phyloP scores from a whole-genome alignment of 2,888 invertebrate genomes.

The Andrena haemorrhoa region DNA sequence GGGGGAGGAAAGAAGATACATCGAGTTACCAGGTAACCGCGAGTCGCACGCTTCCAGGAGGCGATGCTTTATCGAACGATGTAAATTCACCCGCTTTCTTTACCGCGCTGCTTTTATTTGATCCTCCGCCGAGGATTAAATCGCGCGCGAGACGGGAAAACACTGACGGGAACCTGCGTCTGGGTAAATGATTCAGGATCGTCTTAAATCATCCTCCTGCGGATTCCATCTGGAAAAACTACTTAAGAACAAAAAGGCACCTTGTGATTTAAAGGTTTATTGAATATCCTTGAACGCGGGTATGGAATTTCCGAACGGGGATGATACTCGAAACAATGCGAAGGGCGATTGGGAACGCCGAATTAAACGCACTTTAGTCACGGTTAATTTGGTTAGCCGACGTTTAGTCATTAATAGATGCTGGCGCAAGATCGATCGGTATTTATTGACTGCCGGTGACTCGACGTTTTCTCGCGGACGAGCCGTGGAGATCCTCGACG shows the following conservation, averaged over 20 bases:
- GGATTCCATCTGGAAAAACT: not conserved
- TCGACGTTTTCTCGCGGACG: constrained; percentile 77
- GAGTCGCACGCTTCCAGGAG: constrained; percentile 1
- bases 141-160: constrained; percentile 18
- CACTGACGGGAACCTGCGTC: constrained; percentile 24
- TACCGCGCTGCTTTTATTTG: constrained; percentile 1
- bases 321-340: constrained; percentile 54
- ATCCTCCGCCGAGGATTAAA: constrained; percentile 30
- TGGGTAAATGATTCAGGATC: constrained; percentile 26
- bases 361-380: constrained; percentile 83
- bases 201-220: constrained; percentile 10
- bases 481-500: constrained; percentile 54
- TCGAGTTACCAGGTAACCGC: constrained; percentile 47
- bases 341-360: constrained; percentile 51
- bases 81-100: constrained; percentile 19
- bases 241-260: not conserved
- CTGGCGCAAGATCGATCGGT: constrained; percentile 81
- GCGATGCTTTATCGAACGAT: constrained; percentile 47
- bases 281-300: not conserved
- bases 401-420: constrained; percentile 79
- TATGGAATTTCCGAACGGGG: not conserved
- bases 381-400: constrained; percentile 84
- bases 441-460: constrained; percentile 83
- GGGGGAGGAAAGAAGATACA: constrained; percentile 38
- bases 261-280: too few species aligned